These are phyloP conservation scores for Sialis lutaria DNA, from an alignment of 2,888 invertebrate genomes.

Conservation along the genomic window DNA sequence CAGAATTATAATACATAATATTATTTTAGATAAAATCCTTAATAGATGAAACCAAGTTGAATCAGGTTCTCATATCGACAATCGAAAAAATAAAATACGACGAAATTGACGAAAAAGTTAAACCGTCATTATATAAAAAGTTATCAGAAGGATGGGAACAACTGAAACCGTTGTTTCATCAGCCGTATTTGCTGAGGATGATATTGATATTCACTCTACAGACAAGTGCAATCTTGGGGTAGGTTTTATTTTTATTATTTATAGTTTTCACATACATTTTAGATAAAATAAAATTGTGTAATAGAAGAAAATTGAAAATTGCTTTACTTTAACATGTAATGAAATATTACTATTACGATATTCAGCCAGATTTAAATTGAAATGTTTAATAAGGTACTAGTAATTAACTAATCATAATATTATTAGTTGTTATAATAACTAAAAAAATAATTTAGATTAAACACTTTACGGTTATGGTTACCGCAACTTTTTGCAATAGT, in stretches of 20 bases:
- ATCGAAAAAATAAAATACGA: no score
- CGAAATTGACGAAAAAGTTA: not conserved
- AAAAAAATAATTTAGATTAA: conserved; percentile 25
- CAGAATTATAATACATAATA: no score
- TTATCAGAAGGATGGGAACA: conserved; percentile 35
- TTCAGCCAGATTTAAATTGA: no score
- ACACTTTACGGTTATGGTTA: conserved; percentile 72
- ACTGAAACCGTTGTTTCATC: conserved; percentile 42
- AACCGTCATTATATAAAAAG: not conserved
- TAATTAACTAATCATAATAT: no score
- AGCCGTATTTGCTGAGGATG: conserved; percentile 41
- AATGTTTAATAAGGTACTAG: no score
- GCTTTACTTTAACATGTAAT: no score
- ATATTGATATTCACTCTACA: conserved; percentile 19
- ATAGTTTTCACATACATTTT: not conserved
- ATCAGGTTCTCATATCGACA: no score
- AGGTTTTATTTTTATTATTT: conserved; percentile 14
- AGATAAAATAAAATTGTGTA: no score
- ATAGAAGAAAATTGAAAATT: no score
- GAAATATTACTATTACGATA: no score
- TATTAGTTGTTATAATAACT: no score
- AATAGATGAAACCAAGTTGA: conserved; percentile 17
- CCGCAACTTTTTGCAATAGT: conserved; percentile 70
- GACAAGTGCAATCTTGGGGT: conserved; percentile 43
- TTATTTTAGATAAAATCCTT: conserved; percentile 20